Percentiles rank a stretch among this genome's conserved stretches.
phyloP scores from a whole-genome alignment of 2,888 invertebrate species.

The Arge pagana region DNA sequence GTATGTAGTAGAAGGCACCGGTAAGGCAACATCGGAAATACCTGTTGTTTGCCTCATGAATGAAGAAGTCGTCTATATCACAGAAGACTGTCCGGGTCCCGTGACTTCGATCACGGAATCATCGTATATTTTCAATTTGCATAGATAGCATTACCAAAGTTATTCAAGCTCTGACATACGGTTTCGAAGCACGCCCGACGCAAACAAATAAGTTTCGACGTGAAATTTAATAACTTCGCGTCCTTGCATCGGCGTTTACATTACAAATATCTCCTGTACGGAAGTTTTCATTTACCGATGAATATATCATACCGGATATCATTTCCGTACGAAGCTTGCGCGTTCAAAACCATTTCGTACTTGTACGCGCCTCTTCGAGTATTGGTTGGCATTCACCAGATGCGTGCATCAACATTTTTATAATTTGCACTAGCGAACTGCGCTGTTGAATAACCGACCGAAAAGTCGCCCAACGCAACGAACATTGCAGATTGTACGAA shows the following conservation, averaged over 20 bases:
- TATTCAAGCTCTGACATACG: not conserved
- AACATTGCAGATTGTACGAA: too few species aligned
- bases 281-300: not conserved
- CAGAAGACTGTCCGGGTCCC: conserved; percentile 11
- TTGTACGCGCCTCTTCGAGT: too few species aligned
- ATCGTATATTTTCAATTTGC: conserved; percentile 30
- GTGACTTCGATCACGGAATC: conserved; percentile 28
- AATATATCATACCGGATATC: not conserved
- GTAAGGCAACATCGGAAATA: conserved; percentile 41
- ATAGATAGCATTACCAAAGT: conserved; percentile 29
- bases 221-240: not conserved
- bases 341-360: conserved; percentile 26
- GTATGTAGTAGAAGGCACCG: too few species aligned
- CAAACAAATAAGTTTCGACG: not conserved
- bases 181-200: not conserved
- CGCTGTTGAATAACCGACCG: too few species aligned
- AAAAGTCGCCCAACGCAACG: too few species aligned
- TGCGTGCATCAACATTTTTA: too few species aligned
- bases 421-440: too few species aligned
- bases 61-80: conserved; percentile 22
- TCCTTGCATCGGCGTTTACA: not conserved
- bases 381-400: too few species aligned
- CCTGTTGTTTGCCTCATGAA: conserved; percentile 40
- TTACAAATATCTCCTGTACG: not conserved
- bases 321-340: conserved; percentile 3